Conservation (phyloP, 2,113 vertebrate genomes). For the Odontophorus gujanensis region DNA sequence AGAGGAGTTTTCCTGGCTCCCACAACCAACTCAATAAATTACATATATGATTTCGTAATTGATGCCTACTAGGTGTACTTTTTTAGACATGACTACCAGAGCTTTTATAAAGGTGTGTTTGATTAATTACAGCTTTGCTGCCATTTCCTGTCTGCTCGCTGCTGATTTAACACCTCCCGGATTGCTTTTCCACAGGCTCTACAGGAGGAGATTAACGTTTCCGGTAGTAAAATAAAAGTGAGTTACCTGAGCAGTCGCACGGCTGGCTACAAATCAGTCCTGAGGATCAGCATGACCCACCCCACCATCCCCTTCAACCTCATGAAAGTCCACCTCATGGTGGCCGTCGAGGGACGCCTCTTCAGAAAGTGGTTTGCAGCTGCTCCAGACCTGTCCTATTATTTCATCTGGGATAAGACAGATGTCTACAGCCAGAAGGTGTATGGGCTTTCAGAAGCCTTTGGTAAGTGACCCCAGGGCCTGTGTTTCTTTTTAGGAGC, state of each 20-base stretch:
- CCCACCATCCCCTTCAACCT: conserved; percentile 94
- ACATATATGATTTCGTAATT: neutral
- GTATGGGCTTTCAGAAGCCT: conserved; percentile 93
- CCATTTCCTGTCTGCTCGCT: neutral
- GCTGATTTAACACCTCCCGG: conserved; percentile 46
- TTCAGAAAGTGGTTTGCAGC: conserved; percentile 97
- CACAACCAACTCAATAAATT: neutral
- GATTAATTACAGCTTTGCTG: conserved; percentile 48
- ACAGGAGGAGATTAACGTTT: conserved; percentile 90
- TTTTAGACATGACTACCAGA: conserved; percentile 18
- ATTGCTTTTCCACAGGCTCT: conserved; percentile 82
- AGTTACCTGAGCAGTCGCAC: conserved; percentile 95
- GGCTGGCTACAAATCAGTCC: conserved; percentile 93
- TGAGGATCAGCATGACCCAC: conserved; percentile 92
- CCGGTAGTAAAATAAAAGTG: conserved; percentile 90
- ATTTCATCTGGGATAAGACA: conserved; percentile 98
- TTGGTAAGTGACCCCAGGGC: conserved; percentile 81
- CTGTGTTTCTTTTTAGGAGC: neutral
- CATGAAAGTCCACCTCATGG: conserved; percentile 99
- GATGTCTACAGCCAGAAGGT: conserved; percentile 99
- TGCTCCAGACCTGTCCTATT: conserved; percentile 90
- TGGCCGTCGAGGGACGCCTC: conserved; percentile 94
- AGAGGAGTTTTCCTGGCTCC: neutral
- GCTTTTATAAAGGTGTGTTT: conserved; percentile 42
- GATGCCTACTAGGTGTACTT: conserved; percentile 1